phyloP scores from a whole-genome alignment of 2,113 vertebrate genomes.

The Lophotis ruficrista region DNA sequence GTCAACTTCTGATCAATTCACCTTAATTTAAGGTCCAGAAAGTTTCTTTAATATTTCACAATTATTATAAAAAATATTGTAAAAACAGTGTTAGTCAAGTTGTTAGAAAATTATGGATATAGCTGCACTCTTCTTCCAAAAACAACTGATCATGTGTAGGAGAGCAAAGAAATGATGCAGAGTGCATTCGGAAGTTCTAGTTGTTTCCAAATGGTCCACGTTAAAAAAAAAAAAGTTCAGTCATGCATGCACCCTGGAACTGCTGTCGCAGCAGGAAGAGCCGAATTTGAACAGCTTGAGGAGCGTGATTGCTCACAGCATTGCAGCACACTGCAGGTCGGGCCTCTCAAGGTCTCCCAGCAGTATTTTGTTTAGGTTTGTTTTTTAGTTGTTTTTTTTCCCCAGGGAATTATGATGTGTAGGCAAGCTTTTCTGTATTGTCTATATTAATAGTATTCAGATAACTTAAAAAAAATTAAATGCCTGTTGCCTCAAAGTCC shows the following conservation, averaged over 20 bases:
- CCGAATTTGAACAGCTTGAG: constrained; percentile 17
- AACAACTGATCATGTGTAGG: neutral
- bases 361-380: neutral
- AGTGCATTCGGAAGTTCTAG: neutral
- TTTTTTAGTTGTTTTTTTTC: no score
- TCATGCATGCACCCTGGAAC: neutral
- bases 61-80: neutral
- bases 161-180: neutral
- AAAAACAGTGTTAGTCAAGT: neutral
- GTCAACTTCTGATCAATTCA: neutral
- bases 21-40: neutral
- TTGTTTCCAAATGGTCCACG: neutral
- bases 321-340: constrained; percentile 42
- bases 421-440: neutral
- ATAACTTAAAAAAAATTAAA: no score
- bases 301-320: constrained; percentile 3
- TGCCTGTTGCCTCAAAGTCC: neutral
- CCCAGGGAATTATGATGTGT: neutral
- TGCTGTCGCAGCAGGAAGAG: constrained; percentile 51
- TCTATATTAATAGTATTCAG: neutral
- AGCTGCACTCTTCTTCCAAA: neutral
- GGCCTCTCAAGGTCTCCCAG: constrained; percentile 37
- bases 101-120: neutral
- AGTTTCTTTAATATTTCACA: neutral
- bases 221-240: neutral